A percentile compares a stretch with the other conserved stretches of the same genome.
Conservation (phyloP, 2,113 vertebrate species). For the Nymphicus hollandicus region DNA sequence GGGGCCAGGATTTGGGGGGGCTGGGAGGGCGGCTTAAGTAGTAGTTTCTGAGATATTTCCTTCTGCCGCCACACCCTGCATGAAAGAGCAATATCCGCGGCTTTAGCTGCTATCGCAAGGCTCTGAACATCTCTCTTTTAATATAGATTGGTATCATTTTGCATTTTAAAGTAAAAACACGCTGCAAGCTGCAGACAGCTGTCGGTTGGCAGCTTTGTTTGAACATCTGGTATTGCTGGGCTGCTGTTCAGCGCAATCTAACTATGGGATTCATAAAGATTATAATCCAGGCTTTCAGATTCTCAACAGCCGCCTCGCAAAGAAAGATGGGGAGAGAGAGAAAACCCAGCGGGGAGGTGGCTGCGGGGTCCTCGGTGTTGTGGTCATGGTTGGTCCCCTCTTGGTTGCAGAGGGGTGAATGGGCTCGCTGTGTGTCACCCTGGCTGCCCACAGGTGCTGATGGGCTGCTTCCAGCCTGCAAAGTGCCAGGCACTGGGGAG, state of each 20-base stretch:
- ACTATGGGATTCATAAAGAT: constrained; percentile 76
- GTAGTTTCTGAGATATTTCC: constrained; percentile 58
- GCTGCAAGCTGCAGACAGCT: constrained; percentile 73
- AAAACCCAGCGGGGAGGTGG: neutral
- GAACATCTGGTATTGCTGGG: constrained; percentile 76
- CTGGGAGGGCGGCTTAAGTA: constrained; percentile 22
- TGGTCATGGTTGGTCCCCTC: neutral
- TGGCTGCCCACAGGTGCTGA: neutral
- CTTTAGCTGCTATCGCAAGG: constrained; percentile 45
- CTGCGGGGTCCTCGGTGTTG: neutral
- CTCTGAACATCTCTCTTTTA: constrained; percentile 50
- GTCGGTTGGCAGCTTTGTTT: constrained; percentile 74
- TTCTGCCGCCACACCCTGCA: constrained; percentile 44
- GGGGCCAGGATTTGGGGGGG: constrained; percentile 48
- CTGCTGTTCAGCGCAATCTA: constrained; percentile 65
- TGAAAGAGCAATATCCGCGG: constrained; percentile 39
- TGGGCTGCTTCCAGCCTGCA: neutral
- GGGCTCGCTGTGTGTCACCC: rapidly evolving
- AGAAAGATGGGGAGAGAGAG: neutral
- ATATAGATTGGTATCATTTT: constrained; percentile 63
- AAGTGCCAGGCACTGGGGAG: neutral
- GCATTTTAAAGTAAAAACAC: constrained; percentile 71
- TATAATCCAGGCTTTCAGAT: constrained; percentile 71
- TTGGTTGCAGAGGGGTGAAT: neutral
- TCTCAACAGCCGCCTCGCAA: constrained; percentile 52